A percentile compares a stretch with the other conserved stretches of the same genome.
Conservation (phyloP, 2,113 vertebrate species). For the Loxodonta africana region DNA sequence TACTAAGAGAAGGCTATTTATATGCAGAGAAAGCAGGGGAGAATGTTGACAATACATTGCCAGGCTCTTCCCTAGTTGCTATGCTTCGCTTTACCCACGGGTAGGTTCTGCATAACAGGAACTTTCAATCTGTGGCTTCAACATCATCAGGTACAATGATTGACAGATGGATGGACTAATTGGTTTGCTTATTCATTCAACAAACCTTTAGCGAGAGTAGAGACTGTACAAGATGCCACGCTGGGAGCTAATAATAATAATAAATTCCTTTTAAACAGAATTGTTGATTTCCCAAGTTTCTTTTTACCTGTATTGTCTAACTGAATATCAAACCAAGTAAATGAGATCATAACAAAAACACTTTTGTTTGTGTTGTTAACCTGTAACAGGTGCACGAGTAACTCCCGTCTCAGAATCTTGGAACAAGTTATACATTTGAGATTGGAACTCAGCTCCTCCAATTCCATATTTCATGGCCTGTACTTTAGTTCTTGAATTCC, state of each 20-base stretch:
- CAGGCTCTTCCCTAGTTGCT: background rate
- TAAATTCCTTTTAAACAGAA: background rate
- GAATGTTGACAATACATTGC: background rate
- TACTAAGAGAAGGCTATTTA: constrained; percentile 50
- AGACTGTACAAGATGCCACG: background rate
- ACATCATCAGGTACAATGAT: background rate
- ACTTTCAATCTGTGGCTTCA: background rate
- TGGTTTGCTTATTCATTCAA: background rate
- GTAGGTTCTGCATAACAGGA: background rate
- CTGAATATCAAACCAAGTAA: background rate
- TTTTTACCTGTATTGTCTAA: background rate
- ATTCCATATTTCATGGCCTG: background rate
- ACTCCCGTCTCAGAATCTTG: background rate
- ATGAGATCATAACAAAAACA: background rate
- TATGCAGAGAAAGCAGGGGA: background rate
- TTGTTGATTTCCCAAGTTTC: background rate
- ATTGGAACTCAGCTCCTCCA: background rate
- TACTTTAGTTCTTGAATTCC: background rate
- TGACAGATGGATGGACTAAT: background rate
- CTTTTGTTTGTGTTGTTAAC: background rate
- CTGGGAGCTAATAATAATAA: background rate
- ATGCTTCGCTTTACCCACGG: background rate
- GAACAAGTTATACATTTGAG: background rate
- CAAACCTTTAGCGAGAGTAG: background rate
- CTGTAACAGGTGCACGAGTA: background rate